Conservation (phyloP, 2,113 vertebrate species). For the Cebidichthys violaceus region DNA sequence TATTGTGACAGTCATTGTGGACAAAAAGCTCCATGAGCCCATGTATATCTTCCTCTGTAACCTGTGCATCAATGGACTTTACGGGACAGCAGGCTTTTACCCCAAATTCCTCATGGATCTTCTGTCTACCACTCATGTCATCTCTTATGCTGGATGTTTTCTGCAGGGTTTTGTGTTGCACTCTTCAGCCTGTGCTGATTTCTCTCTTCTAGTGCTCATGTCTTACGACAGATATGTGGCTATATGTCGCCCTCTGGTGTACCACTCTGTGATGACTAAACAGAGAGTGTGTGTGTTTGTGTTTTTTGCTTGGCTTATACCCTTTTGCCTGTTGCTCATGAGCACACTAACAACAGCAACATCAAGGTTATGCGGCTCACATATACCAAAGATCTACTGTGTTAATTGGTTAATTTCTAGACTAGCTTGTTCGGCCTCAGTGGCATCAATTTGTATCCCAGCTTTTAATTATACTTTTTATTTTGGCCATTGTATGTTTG, state of each 20-base stretch:
- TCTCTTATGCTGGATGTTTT: conserved; percentile 62
- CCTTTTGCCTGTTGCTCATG: not conserved
- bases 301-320: conserved; percentile 36
- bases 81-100: conserved; percentile 61
- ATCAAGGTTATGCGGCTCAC: conserved; percentile 39
- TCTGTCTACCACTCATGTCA: conserved; percentile 32
- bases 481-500: conserved; percentile 2
- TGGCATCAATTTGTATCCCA: conserved; percentile 2
- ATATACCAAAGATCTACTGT: conserved; percentile 60
- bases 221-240: conserved; percentile 67
- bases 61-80: conserved; percentile 65
- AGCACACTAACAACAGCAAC: conserved; percentile 32
- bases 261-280: conserved; percentile 61
- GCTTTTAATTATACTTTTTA: conserved; percentile 57
- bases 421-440: conserved; percentile 37
- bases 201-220: conserved; percentile 54
- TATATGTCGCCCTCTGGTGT: conserved; percentile 60
- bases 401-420: conserved; percentile 18
- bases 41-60: conserved; percentile 68
- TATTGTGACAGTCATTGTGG: conserved; percentile 35
- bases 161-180: conserved; percentile 62
- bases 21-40: conserved; percentile 62
- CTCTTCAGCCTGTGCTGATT: conserved; percentile 38
- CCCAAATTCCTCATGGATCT: conserved; percentile 64
- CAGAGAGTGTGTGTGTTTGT: conserved; percentile 16